Evolutionary conservation across 1,140 invertebrate species (phyloP), one percentile per base, ranked within the genome.

Genomic region (Polyergus mexicanus): DNA sequence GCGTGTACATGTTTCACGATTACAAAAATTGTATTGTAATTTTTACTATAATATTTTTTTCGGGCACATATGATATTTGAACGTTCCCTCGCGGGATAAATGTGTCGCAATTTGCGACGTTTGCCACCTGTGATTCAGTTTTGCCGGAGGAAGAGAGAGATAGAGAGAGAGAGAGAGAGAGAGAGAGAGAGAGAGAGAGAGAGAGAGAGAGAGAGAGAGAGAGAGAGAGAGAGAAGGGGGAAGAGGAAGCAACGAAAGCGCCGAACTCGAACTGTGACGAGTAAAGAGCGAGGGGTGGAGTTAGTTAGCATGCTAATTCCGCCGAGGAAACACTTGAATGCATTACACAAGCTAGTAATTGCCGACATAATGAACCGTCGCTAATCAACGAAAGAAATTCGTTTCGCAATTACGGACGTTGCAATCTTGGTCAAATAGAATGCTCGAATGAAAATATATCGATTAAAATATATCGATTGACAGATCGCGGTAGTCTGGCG

Each of bases 311-410:
- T 92, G 89, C 91, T 92, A 92, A 92, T 92, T 88, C 85, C 85
- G 28, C 66, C 84, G 90, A 83, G 91, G 90, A 92, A 92, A 92
- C 91, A 92, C 91, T 92, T 92, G 92, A 92, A 92, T 92, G 91
- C 91, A 92, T 92, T 92, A 92, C 87, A 86, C 91, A 92, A 92
- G 89, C 91, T 92, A 87, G 91, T 92, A 92, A 92, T 92, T 92
- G 88, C 88, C 63, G 58, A 87, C 90, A 92, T 92, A 92, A 92
- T 92, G 91, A 92, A 88, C 86, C 88, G 89, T 91, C 88, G 87
- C 91, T 92, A 92, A 92, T 92, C 91, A 84, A 87, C 58, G 90
- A 92, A 92, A 92, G 92, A 92, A 92, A 89, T 87, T 80, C 58
- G 83, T 41, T 60, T 60, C 58, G 35, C 41, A 85, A 68, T 63